Base-by-base conservation (phyloP, 2,888 invertebrate genomes). In the Ophion ventricosus region DNA sequence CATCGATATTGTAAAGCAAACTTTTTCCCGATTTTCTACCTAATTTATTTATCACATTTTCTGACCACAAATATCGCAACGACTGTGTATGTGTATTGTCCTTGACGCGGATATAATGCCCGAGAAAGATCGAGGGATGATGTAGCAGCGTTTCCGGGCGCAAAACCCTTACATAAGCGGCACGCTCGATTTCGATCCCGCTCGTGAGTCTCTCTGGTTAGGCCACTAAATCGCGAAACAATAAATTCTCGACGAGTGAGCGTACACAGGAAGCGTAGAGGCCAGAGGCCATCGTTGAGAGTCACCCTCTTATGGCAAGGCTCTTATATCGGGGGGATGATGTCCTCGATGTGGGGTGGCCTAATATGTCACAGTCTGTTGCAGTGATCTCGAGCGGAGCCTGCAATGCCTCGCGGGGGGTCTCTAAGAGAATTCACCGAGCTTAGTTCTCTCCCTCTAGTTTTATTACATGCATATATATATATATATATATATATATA, bases 301-400 rank as follows among this genome's bases (percentile, higher is more conserved):
- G 86, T 87, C 87, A 87, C 88, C 89, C 89, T 89, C 90, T 91
- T 89, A 88, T 87, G 87, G 59, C 26, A 73, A 88, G 86, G 87
- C 91, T 91, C 91, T 90, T 90, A 90, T 87, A 79, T 82, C 57
- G n/a, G 85, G 87, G 87, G 89, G 89, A 91, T 91, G 91, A 91
- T 91, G 90, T 88, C 89, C 89, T 89, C 87, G 85, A 91, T 82
- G 57, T 23, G 91, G 93, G 93, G 91, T 90, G 90, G 91, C 90
- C 91, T 93, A 93, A 93, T 93, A 93, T 91, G 93, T 93, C 93
- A 93, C 92, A 93, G 93, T 93, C 93, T 91, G 93, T 91, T 92
- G 93, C 93, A 93, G 92, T 88, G 89, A 90, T 91, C 88, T 90
- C 89, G 84, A 89, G 80, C 84, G 87, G 83, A 85, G 85, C 73